A percentile compares a stretch with the other conserved stretches of the same genome.
Conservation (phyloP, 2,113 vertebrate species). For the Sciurus niger region DNA sequence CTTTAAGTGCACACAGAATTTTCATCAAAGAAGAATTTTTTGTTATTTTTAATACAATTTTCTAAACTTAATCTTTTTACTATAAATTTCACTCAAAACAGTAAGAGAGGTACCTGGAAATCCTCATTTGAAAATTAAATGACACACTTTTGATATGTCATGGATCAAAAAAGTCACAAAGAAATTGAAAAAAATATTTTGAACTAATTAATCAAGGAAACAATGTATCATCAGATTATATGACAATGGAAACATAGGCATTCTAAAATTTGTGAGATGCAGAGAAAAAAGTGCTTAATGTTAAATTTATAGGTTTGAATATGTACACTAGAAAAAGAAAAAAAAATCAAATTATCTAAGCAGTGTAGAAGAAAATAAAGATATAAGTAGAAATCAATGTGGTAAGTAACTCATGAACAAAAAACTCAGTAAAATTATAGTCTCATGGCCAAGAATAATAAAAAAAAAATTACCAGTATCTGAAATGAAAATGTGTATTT, state of each 20-base stretch:
- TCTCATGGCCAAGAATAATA: not conserved
- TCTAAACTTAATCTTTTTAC: not conserved
- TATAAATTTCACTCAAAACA: not conserved
- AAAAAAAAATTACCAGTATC: not conserved
- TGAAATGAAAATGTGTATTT: not conserved
- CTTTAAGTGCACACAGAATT: not conserved
- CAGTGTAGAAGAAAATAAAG: not conserved
- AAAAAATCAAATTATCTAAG: not conserved
- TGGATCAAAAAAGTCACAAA: not conserved
- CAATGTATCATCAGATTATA: not conserved
- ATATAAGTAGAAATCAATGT: not conserved
- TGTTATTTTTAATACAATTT: not conserved
- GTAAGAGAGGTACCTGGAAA: not conserved
- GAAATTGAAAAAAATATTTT: not conserved
- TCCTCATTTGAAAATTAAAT: not conserved
- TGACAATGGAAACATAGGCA: not conserved
- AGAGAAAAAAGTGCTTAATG: not conserved
- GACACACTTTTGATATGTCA: not conserved
- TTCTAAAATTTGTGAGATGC: not conserved
- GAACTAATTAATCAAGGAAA: not conserved
- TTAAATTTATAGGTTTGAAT: conserved; percentile 10
- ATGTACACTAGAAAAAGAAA: not conserved
- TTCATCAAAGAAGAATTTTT: not conserved
- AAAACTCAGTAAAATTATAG: not conserved
- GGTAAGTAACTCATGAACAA: not conserved